Base-by-base conservation (phyloP, 2,113 vertebrate genomes). In the Platanista minor region DNA sequence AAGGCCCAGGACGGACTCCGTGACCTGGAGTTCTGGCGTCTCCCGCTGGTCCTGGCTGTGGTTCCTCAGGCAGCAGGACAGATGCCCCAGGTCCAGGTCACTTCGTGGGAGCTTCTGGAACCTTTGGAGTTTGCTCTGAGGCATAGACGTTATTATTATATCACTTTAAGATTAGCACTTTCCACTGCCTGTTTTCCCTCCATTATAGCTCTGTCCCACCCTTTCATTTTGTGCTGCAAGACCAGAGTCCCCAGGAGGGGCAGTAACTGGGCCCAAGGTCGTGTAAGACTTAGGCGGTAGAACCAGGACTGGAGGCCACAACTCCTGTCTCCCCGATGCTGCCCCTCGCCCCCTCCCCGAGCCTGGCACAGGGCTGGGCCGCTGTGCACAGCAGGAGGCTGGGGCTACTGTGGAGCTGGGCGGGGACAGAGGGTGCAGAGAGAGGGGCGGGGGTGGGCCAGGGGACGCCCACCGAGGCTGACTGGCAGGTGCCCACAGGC, bases 401-500 rank as follows among this genome's bases (percentile, higher is more conserved):
- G 14, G 49, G 49, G 17, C 83, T 69, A 25, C 78, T 13, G 10
- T 27, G 87, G 39, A 8, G 39, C 0, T 64, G 57, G 89, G 67
- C 12, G 27, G 59, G 21, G 1, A 4, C 3, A 1, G 41, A 46
- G 78, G 69, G 25, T 2, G 0, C 41, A 18, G 49, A 7, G 59
- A 41, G 67, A 1, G 4, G n/a, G 43, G 33, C 0, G 17, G 27
- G 46, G 12, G 2, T 0, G 14, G 90, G 14, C 41, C 20, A 0
- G 18, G 54, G 23, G 21, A 5, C 3, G 1, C 52, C 14, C 1
- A 0, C 6, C 0, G 6, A 13, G 52, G 41, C 89, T 95, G 95
- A 97, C 39, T 2, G 0, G 13, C 43, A 1, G 71, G 41, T 46
- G 8, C 86, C 87, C 17, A 0, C 97, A 99, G 99, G 99, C 99